Base-by-base conservation (phyloP, 2,797 vertebrate genomes). In the Coregonus suidteri region DNA sequence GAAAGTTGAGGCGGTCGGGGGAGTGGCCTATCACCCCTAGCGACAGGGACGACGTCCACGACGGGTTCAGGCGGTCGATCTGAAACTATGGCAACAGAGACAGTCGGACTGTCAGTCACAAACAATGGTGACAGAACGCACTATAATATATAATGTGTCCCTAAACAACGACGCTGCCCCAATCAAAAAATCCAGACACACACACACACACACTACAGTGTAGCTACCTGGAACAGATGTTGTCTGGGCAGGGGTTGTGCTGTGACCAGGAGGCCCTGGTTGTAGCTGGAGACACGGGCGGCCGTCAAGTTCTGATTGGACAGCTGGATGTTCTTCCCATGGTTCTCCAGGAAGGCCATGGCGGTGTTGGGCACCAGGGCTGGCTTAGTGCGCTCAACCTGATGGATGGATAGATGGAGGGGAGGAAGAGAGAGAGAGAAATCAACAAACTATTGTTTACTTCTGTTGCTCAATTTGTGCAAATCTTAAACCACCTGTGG, bases 261-360 rank as follows among this genome's bases (percentile, higher is more conserved):
- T 25, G 96, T 92, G 79, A 97, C 96, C 79, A 97, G 94, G 18
- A 98, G 94, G 51, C 96, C 97, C 91, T 98, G 97, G 91, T 97
- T 97, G 89, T 97, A 98, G 89, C 97, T 97, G 67, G 95, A 96
- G 51, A 97, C 96, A 1, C 97, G 88, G 0, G 96, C 94, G 0
- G 97, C 97, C 0, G 96, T 97, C 77, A 95, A 91, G 82, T 95
- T 96, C 84, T 95, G 94, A 67, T 96, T 97, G 89, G 96, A 97
- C 78, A 98, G 88, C 34, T 97, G 95, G 75, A 98, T 96, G 83
- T 98, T 98, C 85, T 96, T 97, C 76, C 97, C 97, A 0, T 98
- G 97, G 86, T 97, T 97, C 81, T 95, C 96, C 87, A 97, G 91
- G 89, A 98, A 97, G 6, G 94, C 90, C 83, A 96, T 93, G 56